These are phyloP conservation scores for Harpalus rubripes DNA, from an alignment of 2,888 invertebrate species.

Conservation along the genomic window DNA sequence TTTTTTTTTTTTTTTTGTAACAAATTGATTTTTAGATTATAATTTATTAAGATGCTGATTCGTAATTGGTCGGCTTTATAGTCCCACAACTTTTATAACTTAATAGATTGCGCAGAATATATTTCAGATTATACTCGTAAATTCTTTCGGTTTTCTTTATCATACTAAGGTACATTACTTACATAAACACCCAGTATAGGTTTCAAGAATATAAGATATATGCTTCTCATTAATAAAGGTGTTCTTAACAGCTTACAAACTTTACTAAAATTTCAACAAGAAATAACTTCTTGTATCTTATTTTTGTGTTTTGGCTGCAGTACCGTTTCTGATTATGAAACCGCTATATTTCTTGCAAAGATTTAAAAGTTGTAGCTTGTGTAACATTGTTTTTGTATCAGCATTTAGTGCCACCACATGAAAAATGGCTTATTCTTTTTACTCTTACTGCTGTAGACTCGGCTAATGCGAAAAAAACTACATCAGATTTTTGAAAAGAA, in stretches of 20 bases:
- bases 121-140: too few relatives aligned
- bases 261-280: not conserved
- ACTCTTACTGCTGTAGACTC: constrained; percentile 15
- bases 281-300: not conserved
- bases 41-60: too few relatives aligned
- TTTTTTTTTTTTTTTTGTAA: too few relatives aligned
- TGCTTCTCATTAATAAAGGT: not conserved
- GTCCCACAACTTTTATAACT: too few relatives aligned
- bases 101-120: too few relatives aligned
- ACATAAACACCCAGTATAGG: too few relatives aligned
- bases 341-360: constrained; percentile 30
- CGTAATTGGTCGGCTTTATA: too few relatives aligned
- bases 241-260: not conserved
- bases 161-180: too few relatives aligned
- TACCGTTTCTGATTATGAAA: constrained; percentile 10
- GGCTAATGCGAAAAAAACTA: constrained; percentile 31
- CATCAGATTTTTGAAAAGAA: constrained; percentile 33
- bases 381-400: constrained; percentile 44
- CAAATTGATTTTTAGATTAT: too few relatives aligned
- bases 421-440: constrained; percentile 44
- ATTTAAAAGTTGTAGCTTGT: constrained; percentile 36
- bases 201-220: not conserved
- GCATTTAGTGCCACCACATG: constrained; percentile 48
- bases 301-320: not conserved
- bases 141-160: too few relatives aligned